Evolutionary conservation across 2,113 vertebrate genomes (phyloP).

Genomic region (Chinchilla lanigera): DNA sequence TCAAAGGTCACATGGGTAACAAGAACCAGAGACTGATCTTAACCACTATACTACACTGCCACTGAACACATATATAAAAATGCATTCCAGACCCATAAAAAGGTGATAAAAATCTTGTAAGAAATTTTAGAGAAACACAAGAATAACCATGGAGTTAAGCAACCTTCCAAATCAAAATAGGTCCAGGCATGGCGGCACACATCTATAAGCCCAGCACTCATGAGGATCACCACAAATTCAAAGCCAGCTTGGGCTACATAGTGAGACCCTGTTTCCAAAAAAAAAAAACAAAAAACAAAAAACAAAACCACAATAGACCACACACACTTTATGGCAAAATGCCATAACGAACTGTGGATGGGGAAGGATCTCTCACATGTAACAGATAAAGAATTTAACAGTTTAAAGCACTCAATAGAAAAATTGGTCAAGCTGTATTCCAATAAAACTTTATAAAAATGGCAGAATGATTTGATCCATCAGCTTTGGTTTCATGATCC

Average conservation of each 20-base stretch:
- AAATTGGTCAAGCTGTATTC: background rate
- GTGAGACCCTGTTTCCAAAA: background rate
- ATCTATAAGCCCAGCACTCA: background rate
- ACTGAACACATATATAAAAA: conserved; percentile 10
- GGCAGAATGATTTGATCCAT: background rate
- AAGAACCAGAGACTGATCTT: background rate
- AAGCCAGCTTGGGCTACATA: background rate
- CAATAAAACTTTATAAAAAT: conserved; percentile 22
- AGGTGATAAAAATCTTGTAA: background rate
- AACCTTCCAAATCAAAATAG: conserved; percentile 19
- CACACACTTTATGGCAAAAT: background rate
- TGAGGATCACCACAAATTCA: background rate
- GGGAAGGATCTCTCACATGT: background rate
- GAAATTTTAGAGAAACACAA: background rate
- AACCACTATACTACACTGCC: background rate
- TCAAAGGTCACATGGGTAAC: background rate
- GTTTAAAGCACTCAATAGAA: background rate
- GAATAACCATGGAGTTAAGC: background rate
- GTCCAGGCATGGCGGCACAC: background rate
- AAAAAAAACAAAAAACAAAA: too few species aligned
- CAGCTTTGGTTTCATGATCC: background rate
- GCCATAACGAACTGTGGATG: background rate
- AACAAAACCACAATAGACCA: background rate
- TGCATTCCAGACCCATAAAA: background rate
- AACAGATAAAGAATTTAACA: conserved; percentile 19